Conservation (phyloP, 2,797 vertebrate genomes). For the Chloroceryle inda region DNA sequence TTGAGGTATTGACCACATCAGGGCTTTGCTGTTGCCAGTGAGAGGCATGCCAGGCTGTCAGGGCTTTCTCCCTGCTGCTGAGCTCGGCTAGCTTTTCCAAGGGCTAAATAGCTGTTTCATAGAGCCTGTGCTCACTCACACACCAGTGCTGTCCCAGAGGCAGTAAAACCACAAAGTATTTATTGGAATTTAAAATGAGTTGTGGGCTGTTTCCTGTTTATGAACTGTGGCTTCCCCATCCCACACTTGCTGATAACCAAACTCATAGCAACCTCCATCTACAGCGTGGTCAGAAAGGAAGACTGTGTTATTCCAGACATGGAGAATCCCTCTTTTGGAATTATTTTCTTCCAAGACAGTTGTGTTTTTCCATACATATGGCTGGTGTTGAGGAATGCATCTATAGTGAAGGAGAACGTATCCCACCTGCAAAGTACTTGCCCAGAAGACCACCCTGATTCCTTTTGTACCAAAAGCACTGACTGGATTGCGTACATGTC, state of each 20-base stretch:
- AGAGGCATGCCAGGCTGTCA: background rate
- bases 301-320: background rate
- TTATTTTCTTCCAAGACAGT: background rate
- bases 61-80: background rate
- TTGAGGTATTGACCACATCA: background rate
- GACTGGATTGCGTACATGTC: background rate
- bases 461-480: background rate
- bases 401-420: background rate
- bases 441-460: background rate
- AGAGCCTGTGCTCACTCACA: background rate
- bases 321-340: background rate
- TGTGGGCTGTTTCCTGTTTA: conserved; percentile 44
- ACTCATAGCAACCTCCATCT: accelerated
- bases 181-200: conserved; percentile 5
- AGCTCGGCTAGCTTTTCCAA: background rate
- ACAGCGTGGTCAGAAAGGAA: background rate
- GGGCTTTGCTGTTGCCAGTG: background rate
- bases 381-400: background rate
- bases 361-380: background rate
- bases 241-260: background rate
- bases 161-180: conserved; percentile 10
- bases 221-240: background rate
- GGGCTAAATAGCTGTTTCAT: background rate
- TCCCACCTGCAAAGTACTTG: background rate
- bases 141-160: background rate